Evolutionary conservation across 1,140 invertebrate genomes (phyloP).

Genomic region (Cyclina sinensis): DNA sequence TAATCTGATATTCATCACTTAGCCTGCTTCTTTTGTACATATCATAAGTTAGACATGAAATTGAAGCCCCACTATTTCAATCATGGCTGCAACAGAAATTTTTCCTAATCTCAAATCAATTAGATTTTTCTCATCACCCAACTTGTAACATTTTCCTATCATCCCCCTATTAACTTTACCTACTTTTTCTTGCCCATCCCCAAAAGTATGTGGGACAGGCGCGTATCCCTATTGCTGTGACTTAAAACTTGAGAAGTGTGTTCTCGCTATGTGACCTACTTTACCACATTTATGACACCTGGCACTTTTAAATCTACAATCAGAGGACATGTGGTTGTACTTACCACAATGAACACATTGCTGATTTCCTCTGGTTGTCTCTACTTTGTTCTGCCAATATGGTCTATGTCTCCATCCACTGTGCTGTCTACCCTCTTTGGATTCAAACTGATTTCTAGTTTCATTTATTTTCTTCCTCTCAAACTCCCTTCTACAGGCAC

Average conservation of each 20-base stretch:
- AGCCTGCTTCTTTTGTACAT: conserved; percentile 14
- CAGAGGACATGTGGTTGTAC: conserved; percentile 6
- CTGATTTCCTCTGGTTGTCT: background rate
- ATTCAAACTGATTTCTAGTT: too few species aligned
- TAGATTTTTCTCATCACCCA: conserved; percentile 30
- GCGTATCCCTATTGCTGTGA: conserved; percentile 6
- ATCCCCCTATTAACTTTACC: background rate
- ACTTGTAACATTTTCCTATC: background rate
- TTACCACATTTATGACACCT: background rate
- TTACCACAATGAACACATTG: conserved; percentile 10
- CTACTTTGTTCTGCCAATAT: background rate
- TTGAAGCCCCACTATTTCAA: conserved; percentile 43
- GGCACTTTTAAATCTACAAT: conserved; percentile 32
- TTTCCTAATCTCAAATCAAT: conserved; percentile 27
- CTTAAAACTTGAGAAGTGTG: background rate
- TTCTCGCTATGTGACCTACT: conserved; percentile 22
- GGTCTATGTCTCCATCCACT: too few species aligned
- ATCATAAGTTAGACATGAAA: conserved; percentile 29
- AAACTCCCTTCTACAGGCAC: too few species aligned
- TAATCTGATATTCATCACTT: conserved; percentile 1
- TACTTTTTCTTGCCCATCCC: conserved; percentile 22
- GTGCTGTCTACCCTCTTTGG: too few species aligned
- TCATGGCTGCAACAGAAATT: conserved; percentile 24
- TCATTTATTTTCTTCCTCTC: too few species aligned
- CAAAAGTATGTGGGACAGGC: conserved; percentile 20